Base-by-base conservation (phyloP, 2,888 invertebrate species). In the Polietes domitor region DNA sequence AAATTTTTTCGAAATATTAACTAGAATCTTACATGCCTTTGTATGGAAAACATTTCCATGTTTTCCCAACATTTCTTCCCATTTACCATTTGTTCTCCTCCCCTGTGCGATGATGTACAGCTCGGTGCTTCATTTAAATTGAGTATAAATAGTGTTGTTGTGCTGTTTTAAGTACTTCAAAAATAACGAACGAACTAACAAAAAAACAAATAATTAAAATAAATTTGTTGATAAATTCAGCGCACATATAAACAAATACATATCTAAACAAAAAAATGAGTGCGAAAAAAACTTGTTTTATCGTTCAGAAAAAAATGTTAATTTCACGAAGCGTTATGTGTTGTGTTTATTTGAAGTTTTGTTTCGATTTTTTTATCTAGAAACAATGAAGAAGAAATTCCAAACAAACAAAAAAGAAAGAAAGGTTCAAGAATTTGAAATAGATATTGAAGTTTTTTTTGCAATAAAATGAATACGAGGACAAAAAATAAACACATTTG, bases 201-300 rank as follows among this genome's bases (percentile, higher is more conserved):
- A 37, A 37, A 37, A 9, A n/a, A 15, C n/a, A 37, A 32, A 63
- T 15, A 75, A 68, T 65, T 76, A 32, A 65, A 76, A 55, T 41
- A 55, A 41, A 55, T 32, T 28, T 61, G 28, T 55, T 71, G 61
- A 77, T 77, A 77, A 77, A 77, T 68, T 53, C 37, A 76, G 32
- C 7, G 3, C 19, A 70, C 17, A 15, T 6, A 75, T 47, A 65
- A 12, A 28, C 5, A 41, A 21, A 73, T 61, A 73, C 37, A 6
- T n/a, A n/a, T n/a, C n/a, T n/a, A n/a, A 43, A 61, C 12, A 6
- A 50, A 28, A 50, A 9, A 32, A 15, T 47, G n/a, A 47, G 47
- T 47, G 47, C n/a, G n/a, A 47, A 47, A 7, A 70, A 77, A 58
- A 70, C 65, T 32, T 63, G 71, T 28, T 77, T 77, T 61, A 77